phyloP scores from a whole-genome alignment of 2,888 invertebrate species.

The Tachina grossa region DNA sequence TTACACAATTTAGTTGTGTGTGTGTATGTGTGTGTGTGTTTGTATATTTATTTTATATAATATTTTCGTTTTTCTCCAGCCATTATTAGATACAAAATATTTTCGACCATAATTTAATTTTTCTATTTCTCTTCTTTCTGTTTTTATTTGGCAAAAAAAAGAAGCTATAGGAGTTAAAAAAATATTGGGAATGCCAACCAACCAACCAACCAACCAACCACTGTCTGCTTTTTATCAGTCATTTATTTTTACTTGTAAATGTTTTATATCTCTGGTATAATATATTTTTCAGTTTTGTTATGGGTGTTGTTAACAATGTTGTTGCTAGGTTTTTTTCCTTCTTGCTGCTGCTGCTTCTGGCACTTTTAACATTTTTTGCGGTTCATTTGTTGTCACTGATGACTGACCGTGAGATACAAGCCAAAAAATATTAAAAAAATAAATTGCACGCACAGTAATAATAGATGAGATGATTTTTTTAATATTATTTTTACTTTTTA shows the following conservation, averaged over 20 bases:
- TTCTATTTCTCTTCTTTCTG: not conserved
- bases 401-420: conserved; percentile 63
- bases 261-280: conserved; percentile 28
- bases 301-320: conserved; percentile 40
- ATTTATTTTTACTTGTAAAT: conserved; percentile 36
- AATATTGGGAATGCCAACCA: not conserved
- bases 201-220: not conserved
- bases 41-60: conserved; percentile 19
- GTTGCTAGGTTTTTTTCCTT: not conserved
- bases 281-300: conserved; percentile 33
- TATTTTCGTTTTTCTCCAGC: conserved; percentile 18
- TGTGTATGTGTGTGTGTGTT: not conserved
- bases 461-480: conserved; percentile 23
- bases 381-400: conserved; percentile 73
- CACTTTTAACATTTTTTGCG: conserved; percentile 70
- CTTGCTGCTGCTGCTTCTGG: not conserved
- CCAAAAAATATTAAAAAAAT: conserved; percentile 27
- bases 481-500: not conserved
- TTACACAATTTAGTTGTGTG: conserved; percentile 50
- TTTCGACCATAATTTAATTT: conserved; percentile 12
- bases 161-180: not conserved
- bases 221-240: conserved; percentile 13
- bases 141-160: conserved; percentile 10
- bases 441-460: conserved; percentile 57
- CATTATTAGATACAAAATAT: conserved; percentile 32